These are phyloP conservation scores for Beris chalybata DNA, from an alignment of 2,888 invertebrate genomes.

Conservation along the genomic window DNA sequence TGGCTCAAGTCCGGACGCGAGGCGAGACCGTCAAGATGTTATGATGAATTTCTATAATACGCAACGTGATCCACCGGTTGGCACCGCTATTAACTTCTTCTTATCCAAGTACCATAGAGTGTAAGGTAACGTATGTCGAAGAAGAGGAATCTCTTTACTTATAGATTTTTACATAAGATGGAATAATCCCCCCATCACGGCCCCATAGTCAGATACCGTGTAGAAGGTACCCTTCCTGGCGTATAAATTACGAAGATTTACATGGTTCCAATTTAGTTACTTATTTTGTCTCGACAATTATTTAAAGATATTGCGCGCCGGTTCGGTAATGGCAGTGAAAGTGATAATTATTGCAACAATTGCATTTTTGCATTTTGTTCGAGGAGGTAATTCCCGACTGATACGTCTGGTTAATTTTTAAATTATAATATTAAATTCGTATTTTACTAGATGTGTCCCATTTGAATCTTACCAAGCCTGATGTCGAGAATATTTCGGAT, in stretches of 20 bases:
- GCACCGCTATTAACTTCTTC: too few species aligned
- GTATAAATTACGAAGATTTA: conserved; percentile 23
- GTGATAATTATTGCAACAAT: not conserved
- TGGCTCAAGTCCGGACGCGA: too few species aligned
- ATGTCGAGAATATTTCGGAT: not conserved
- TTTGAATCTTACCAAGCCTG: conserved; percentile 2
- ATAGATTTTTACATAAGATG: too few species aligned
- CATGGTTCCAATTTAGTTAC: conserved; percentile 4
- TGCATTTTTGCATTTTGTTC: not conserved
- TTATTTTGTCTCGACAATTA: conserved; percentile 9
- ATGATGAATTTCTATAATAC: too few species aligned
- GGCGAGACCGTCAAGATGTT: too few species aligned
- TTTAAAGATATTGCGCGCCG: conserved; percentile 2
- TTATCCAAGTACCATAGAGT: too few species aligned
- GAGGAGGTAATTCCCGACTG: conserved; percentile 6
- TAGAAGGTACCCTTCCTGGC: conserved; percentile 9
- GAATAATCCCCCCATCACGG: too few species aligned
- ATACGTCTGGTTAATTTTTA: not conserved
- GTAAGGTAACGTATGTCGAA: too few species aligned
- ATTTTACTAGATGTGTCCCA: conserved; percentile 4
- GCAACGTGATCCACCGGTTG: too few species aligned
- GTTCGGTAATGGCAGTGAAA: conserved; percentile 21
- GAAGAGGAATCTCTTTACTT: too few species aligned
- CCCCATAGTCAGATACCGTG: too few species aligned
- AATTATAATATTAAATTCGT: too few species aligned